Conservation (phyloP, 35 echinoderm and acorn worm species). For the Stichopus chloronotus region DNA sequence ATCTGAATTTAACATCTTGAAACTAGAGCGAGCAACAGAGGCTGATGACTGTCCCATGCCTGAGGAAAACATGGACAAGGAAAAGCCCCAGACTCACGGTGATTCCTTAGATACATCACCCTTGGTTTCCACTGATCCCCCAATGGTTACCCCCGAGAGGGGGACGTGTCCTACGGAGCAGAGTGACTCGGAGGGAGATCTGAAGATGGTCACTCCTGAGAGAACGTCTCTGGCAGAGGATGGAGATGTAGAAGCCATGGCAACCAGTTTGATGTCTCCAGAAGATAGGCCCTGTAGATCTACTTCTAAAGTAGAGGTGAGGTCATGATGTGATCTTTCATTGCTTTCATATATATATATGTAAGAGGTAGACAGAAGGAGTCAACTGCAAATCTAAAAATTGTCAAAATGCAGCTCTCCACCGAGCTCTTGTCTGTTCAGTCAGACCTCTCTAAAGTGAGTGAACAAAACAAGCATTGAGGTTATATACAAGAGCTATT, state of each 20-base stretch:
- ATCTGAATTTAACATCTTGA: slow-evolving; percentile 32
- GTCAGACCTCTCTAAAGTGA: too few relatives aligned
- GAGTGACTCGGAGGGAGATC: not conserved
- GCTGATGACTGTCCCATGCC: not conserved
- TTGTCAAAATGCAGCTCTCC: too few relatives aligned
- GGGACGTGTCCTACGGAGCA: not conserved
- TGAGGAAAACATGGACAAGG: not conserved
- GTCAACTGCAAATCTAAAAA: too few relatives aligned
- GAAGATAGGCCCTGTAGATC: not conserved
- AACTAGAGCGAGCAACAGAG: slow-evolving; percentile 9
- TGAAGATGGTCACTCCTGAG: slow-evolving; percentile 39
- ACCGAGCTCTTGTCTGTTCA: too few relatives aligned
- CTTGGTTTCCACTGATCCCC: not conserved
- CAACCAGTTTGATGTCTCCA: slow-evolving; percentile 1
- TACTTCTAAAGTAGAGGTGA: not conserved
- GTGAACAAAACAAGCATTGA: too few relatives aligned
- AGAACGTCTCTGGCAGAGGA: not conserved
- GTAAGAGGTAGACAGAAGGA: too few relatives aligned
- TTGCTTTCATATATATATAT: too few relatives aligned
- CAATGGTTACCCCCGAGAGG: not conserved
- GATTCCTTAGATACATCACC: not conserved
- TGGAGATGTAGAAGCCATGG: not conserved
- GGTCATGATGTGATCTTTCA: not conserved
- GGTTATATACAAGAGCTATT: too few relatives aligned
- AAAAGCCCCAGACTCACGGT: not conserved